A percentile compares a stretch with the other conserved stretches of the same genome.
Evolutionary conservation across 92 coral and sea anemone species (phyloP).

Genomic region (Galaxea fascicularis): DNA sequence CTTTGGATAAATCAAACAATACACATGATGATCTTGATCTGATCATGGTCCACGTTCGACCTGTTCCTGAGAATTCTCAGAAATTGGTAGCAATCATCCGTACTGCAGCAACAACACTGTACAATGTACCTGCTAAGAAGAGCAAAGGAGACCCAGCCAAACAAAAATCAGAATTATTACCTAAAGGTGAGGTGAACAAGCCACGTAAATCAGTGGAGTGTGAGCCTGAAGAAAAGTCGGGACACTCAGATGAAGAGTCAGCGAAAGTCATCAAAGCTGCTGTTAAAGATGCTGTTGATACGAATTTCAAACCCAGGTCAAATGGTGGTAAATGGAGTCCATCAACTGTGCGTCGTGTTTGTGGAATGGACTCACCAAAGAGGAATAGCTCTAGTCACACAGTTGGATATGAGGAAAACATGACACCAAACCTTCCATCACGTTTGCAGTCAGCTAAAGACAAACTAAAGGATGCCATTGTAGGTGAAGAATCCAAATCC

Average conservation of each 20-base stretch:
- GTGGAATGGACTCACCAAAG: constrained; percentile 78
- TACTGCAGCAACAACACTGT: constrained; percentile 76
- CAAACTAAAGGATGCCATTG: constrained; percentile 1
- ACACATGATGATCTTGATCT: constrained; percentile 90
- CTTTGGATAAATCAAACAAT: constrained; percentile 68
- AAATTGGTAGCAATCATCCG: constrained; percentile 82
- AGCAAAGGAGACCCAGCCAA: constrained; percentile 4
- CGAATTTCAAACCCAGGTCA: constrained; percentile 62
- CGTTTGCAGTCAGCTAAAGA: constrained; percentile 47
- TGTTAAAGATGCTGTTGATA: constrained; percentile 72
- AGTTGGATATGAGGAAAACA: constrained; percentile 5
- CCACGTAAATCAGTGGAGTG: constrained; percentile 65
- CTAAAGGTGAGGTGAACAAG: constrained; percentile 41
- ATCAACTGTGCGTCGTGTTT: constrained; percentile 88
- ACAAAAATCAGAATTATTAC: neutral
- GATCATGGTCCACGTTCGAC: constrained; percentile 82
- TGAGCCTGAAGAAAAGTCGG: constrained; percentile 63
- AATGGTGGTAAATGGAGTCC: constrained; percentile 82
- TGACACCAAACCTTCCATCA: constrained; percentile 66
- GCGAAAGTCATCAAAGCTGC: constrained; percentile 66
- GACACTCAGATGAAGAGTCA: constrained; percentile 40
- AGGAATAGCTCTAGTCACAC: constrained; percentile 19
- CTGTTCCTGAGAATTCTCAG: constrained; percentile 87
- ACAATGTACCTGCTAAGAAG: constrained; percentile 37
- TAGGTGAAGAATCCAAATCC: constrained; percentile 35